Conservation (phyloP, 2,888 invertebrate genomes). For the Strigamia crassipes region DNA sequence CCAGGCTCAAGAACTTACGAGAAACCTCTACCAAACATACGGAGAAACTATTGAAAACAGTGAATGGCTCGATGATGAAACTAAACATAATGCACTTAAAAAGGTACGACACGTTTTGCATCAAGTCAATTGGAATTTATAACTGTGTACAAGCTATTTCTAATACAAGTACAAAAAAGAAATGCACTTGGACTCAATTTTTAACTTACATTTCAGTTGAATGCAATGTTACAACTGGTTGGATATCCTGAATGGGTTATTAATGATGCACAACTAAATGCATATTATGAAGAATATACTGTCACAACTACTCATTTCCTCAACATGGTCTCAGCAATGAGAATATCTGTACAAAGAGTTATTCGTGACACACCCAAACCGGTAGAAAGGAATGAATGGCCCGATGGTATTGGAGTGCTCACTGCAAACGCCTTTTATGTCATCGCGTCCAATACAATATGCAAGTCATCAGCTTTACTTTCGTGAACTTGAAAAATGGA, state of each 20-base stretch:
- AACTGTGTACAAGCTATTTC: too few relatives aligned
- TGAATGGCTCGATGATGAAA: background rate
- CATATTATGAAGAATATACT: slow-evolving; percentile 52
- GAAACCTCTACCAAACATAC: background rate
- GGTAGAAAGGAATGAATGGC: background rate
- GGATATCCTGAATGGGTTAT: slow-evolving; percentile 59
- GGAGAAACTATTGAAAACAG: background rate
- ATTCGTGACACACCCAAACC: background rate
- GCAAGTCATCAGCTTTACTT: background rate
- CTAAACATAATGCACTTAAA: background rate
- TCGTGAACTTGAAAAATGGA: background rate
- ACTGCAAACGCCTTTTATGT: background rate
- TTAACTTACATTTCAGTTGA: slow-evolving; percentile 53
- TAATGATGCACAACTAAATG: slow-evolving; percentile 56
- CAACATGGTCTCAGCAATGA: background rate
- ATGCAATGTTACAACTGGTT: slow-evolving; percentile 57
- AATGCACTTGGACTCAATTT: background rate
- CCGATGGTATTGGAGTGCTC: background rate
- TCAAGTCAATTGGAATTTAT: background rate
- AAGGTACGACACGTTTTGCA: background rate
- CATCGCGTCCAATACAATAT: background rate
- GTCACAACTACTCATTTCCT: background rate
- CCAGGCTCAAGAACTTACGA: background rate
- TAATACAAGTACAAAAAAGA: too few relatives aligned
- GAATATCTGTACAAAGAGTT: background rate